These are phyloP conservation scores for Puntigrus tetrazona DNA, from an alignment of 2,113 vertebrate genomes.

Conservation along the genomic window DNA sequence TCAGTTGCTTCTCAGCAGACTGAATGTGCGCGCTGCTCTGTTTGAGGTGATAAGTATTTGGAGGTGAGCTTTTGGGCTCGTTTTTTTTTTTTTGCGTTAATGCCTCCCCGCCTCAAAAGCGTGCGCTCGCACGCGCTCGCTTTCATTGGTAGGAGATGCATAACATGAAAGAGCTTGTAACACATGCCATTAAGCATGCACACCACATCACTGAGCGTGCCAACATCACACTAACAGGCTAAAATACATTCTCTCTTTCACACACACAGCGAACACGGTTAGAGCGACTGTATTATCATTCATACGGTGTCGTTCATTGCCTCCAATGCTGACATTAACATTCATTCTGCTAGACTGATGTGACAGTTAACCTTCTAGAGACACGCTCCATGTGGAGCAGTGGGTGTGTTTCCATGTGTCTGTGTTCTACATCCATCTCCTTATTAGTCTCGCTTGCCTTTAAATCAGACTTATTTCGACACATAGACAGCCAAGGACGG, in stretches of 20 bases:
- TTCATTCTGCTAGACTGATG: conserved; percentile 43
- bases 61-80: conserved; percentile 20
- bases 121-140: not conserved
- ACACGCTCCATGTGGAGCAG: not conserved
- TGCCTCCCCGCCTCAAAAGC: not conserved
- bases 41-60: conserved; percentile 23
- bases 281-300: conserved; percentile 37
- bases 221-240: conserved; percentile 16
- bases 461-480: not conserved
- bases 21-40: not conserved
- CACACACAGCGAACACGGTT: conserved; percentile 30
- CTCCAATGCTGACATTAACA: conserved; percentile 39
- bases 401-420: not conserved
- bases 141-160: conserved; percentile 7
- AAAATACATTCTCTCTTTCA: conserved; percentile 22
- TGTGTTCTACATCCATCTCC: not conserved
- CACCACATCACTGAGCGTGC: conserved; percentile 27
- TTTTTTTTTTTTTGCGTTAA: conserved; percentile 30
- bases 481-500: not conserved
- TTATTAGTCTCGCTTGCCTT: conserved; percentile 6
- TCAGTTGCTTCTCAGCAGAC: not conserved
- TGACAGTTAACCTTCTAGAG: conserved; percentile 40
- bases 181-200: conserved; percentile 40
- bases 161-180: conserved; percentile 31
- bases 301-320: conserved; percentile 39